Evolutionary conservation across 2,888 invertebrate genomes (phyloP), one percentile per base, ranked within the genome.

Genomic region (Hyalella azteca): DNA sequence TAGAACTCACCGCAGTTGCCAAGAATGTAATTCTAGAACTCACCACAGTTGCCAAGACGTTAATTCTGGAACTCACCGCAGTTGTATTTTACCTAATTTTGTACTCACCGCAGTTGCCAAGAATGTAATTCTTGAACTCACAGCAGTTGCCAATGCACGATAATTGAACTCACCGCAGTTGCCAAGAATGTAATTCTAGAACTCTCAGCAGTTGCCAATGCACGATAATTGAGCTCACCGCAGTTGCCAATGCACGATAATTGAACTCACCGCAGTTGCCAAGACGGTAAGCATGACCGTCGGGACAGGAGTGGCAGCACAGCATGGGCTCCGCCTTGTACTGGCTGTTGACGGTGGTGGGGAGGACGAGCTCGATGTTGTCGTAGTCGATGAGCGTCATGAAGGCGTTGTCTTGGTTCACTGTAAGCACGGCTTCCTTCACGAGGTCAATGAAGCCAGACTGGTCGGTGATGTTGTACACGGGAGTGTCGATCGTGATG

Each of bases 331-430:
- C 79, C 54, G 85, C 85, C 78, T 85, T 85, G 81, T 81, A 84
- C 41, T 73, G 45, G 73, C 66, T 79, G 32, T 81, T 78, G 48
- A 36, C 22, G 39, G 45, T 75, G 39, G 48, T 50, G 73, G 85
- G 85, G 36, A 85, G 85, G 54, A 85, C 85, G 54, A 85, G 83
- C 73, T 84, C 85, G 13, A 85, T 85, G 81, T 85, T 85, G 79
- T 85, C 85, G 82, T 85, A 85, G 73, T 85, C 85, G 54, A 85
- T 85, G 79, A 85, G 83, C 45, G 85, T 85, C 85, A 85, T 85
- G 85, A 85, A 85, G 59, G 85, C 85, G 79, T 85, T 85, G 79
- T 85, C 85, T 32, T 83, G 82, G 49, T 78, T 82, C 32, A 85
- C 85, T n/a, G 85, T 85, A 75, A 81, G 54, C 22, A 85, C 82